These are phyloP conservation scores for Drosophila anceps DNA, from an alignment of 2,888 invertebrate genomes.

Conservation along the genomic window DNA sequence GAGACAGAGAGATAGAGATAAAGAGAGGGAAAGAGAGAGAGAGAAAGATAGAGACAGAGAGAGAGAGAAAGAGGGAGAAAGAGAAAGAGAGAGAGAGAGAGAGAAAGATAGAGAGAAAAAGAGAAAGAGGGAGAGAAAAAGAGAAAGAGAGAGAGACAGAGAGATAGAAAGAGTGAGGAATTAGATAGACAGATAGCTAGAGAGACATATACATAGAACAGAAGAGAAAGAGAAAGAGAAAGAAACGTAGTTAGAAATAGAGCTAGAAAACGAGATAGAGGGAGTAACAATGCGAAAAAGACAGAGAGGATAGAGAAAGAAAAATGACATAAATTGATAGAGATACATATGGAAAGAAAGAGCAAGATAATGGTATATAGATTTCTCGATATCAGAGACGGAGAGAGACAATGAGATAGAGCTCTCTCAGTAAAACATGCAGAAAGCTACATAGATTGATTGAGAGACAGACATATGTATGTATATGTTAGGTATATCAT, in stretches of 20 bases:
- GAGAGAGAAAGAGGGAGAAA: not conserved
- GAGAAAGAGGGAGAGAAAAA: not conserved
- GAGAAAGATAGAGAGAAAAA: not conserved
- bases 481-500: not conserved
- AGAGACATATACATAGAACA: not conserved
- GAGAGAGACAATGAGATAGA: too few species aligned
- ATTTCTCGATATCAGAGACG: too few species aligned
- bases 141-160: not conserved
- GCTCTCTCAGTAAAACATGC: too few species aligned
- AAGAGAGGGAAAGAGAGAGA: not conserved
- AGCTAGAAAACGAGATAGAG: fast-evolving
- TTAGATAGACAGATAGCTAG: not conserved
- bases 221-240: not conserved
- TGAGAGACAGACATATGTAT: not conserved
- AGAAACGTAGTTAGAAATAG: not conserved
- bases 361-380: not conserved
- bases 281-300: too few species aligned
- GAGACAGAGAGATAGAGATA: not conserved
- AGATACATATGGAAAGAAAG: not conserved
- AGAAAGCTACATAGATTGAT: not conserved
- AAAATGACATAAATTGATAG: not conserved
- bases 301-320: not conserved
- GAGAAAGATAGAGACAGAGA: not conserved
- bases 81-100: not conserved
- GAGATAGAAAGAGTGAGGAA: not conserved